Evolutionary conservation across 2,888 invertebrate genomes (phyloP), one percentile per base, ranked within the genome.

Genomic region (Dicranocentrus wangi): DNA sequence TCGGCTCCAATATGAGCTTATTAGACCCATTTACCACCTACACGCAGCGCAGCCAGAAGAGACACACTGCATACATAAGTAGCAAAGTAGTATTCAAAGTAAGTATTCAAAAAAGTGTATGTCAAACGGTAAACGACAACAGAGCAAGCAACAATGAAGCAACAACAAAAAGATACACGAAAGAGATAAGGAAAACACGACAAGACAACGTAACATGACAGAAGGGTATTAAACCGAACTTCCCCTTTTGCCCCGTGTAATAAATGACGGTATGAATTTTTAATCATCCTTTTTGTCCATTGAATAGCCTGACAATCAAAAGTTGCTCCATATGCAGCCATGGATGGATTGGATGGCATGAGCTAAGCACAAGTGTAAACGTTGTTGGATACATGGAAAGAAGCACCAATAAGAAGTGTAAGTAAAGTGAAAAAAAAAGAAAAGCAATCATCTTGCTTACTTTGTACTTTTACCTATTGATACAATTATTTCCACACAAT

Each of bases 231-330:
- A 17, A 3, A 17, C 15, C 17, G 43, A 27, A 53, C 60, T 58
- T 72, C 70, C 70, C 63, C 71, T 25, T 68, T 61, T 61, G 47
- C 43, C 60, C 70, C 47, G 53, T 61, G 58, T 70, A 70, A 77
- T 77, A 77, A 77, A 77, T 77, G 69, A 61, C 32, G 0, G 28
- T 17, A 77, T 77, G 63, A 69, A 77, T 77, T 47, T 77, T 77
- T 77, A 53, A 77, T 63, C 25, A 25, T 25, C 53, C 42, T 43
- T 53, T 53, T 71, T 71, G 53, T 65, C 47, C 65, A 28, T 71
- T 55, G 21, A 63, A 61, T 55, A 28, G 39, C 23, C 32, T 65
- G 70, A 70, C 77, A 77, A 70, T 69, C 77, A 77, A 43, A 77
- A 77, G 77, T 77, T 77, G 53, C 63, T 51, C 53, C 39, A 69